phyloP scores from a whole-genome alignment of 2,797 vertebrate species.

The Glossophaga mutica region DNA sequence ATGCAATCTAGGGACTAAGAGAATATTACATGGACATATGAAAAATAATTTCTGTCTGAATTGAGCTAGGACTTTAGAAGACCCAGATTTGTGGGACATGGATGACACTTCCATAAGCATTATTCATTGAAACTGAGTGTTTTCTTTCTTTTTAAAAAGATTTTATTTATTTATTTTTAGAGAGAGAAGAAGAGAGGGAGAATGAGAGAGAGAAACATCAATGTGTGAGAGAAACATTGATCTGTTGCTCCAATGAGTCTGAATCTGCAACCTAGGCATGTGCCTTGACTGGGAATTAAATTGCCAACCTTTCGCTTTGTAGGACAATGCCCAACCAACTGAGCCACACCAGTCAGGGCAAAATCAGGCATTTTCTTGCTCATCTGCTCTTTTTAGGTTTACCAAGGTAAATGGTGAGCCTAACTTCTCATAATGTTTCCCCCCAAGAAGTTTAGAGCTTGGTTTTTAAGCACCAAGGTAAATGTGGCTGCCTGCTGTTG shows the following conservation, averaged over 20 bases:
- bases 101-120: background rate
- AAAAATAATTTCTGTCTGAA: background rate
- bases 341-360: no score
- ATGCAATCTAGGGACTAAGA: background rate
- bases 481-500: background rate
- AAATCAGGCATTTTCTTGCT: constrained; percentile 50
- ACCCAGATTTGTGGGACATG: background rate
- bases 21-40: background rate
- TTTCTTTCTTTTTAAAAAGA: no score
- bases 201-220: no score
- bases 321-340: no score
- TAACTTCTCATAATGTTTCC: background rate
- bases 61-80: background rate
- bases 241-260: no score
- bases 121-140: background rate
- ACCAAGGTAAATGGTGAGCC: background rate
- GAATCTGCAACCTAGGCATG: no score
- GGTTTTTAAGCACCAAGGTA: background rate
- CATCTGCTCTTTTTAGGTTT: background rate
- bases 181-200: no score
- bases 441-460: background rate
- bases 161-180: no score
- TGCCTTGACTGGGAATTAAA: no score
- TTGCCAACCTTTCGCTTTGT: no score
- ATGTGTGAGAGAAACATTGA: no score